Percentiles rank a stretch among this genome's conserved stretches.
Conservation (phyloP, 92 coral and sea anemone genomes). For the Porites rus region DNA sequence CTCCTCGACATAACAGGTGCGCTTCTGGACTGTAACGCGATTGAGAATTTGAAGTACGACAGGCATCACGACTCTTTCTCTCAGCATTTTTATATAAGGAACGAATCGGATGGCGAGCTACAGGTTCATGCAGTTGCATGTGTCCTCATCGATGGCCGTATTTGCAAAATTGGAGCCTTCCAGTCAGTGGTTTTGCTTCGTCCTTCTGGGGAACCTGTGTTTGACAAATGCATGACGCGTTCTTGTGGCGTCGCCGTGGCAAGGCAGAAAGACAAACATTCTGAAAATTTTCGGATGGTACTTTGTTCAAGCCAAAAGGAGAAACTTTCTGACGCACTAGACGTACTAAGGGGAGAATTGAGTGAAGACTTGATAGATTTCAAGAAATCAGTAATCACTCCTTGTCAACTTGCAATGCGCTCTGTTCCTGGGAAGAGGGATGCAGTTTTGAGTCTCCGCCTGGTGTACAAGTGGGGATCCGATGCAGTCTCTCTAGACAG, state of each 20-base stretch:
- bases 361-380: background rate
- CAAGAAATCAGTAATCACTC: background rate
- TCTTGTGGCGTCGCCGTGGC: background rate
- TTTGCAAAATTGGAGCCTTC: background rate
- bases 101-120: background rate
- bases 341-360: background rate
- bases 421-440: background rate
- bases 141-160: background rate
- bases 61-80: background rate
- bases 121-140: background rate
- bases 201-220: background rate
- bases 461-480: conserved; percentile 30
- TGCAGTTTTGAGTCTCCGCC: background rate
- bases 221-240: background rate
- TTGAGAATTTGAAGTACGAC: conserved; percentile 1
- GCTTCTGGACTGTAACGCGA: background rate
- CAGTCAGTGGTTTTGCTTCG: background rate
- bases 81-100: background rate
- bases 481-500: conserved; percentile 9
- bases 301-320: conserved; percentile 12
- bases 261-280: background rate
- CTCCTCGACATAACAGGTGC: background rate
- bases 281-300: background rate
- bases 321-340: background rate
- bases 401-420: background rate